These are phyloP conservation scores for Chaenocephalus aceratus DNA, from an alignment of 2,113 vertebrate species.

Conservation along the genomic window DNA sequence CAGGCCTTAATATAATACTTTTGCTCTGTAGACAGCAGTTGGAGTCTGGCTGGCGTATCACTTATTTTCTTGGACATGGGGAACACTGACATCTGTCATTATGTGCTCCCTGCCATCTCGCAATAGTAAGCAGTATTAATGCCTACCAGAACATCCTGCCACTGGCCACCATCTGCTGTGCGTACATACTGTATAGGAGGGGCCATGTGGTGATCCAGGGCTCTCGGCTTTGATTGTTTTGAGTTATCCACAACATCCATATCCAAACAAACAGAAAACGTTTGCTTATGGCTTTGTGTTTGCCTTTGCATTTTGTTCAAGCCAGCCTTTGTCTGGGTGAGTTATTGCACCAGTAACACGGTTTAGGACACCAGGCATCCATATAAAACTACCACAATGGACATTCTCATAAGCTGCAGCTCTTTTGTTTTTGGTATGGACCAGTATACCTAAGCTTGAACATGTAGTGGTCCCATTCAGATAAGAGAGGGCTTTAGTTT, in stretches of 20 bases:
- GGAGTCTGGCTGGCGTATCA: constrained; percentile 14
- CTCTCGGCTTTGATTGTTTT: constrained; percentile 55
- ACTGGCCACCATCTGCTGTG: constrained; percentile 62
- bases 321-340: constrained; percentile 28
- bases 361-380: constrained; percentile 8
- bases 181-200: constrained; percentile 34
- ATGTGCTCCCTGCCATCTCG: constrained; percentile 19
- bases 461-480: neutral
- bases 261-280: constrained; percentile 57
- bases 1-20: constrained; percentile 13
- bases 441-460: neutral
- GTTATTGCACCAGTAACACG: constrained; percentile 37
- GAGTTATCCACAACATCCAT: constrained; percentile 52
- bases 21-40: constrained; percentile 5
- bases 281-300: constrained; percentile 54
- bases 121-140: constrained; percentile 10
- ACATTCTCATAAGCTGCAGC: neutral
- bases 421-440: neutral
- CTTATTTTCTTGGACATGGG: constrained; percentile 45
- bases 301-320: constrained; percentile 39
- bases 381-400: constrained; percentile 2
- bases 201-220: constrained; percentile 31
- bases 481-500: constrained; percentile 17
- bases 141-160: constrained; percentile 39
- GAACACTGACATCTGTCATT: constrained; percentile 54